A percentile compares a stretch with the other conserved stretches of the same genome.
Conservation (phyloP, 2,797 vertebrate genomes). For the Sebastes iracundus region DNA sequence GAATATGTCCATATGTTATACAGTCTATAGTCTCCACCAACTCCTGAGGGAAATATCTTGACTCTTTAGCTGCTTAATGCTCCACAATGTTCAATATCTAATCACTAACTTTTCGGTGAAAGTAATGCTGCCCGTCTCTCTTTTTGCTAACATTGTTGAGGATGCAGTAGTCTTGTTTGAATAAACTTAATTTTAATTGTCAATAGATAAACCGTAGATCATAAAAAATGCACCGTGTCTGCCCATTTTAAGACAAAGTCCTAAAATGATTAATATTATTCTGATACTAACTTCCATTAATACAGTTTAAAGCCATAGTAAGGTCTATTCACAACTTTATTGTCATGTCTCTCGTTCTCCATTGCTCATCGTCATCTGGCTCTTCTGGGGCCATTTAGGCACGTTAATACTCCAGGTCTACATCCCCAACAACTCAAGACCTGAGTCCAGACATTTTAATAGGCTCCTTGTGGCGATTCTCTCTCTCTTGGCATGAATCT, state of each 20-base stretch:
- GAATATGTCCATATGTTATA: too few relatives aligned
- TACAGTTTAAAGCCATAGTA: slow-evolving; percentile 7
- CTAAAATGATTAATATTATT: background rate
- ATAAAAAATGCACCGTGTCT: background rate
- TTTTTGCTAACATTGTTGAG: background rate
- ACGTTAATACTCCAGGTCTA: slow-evolving; percentile 38
- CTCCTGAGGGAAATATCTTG: too few relatives aligned
- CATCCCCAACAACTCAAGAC: slow-evolving; percentile 41
- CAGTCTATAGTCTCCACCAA: too few relatives aligned
- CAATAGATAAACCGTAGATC: background rate
- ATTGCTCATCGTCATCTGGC: slow-evolving; percentile 15
- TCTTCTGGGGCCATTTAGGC: slow-evolving; percentile 31
- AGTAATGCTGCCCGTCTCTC: background rate
- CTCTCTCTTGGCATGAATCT: slow-evolving; percentile 62
- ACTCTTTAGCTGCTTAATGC: background rate
- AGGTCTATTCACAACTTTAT: background rate
- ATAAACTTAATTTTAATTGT: background rate
- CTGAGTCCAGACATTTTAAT: slow-evolving; percentile 62
- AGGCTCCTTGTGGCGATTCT: slow-evolving; percentile 52
- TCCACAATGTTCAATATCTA: background rate
- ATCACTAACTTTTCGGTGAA: background rate
- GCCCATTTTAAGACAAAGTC: background rate
- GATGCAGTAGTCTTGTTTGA: background rate
- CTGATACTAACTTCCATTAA: slow-evolving; percentile 3
- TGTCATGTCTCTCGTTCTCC: background rate